Evolutionary conservation across 2,113 vertebrate species (phyloP), one percentile per base, ranked within the genome.

Genomic region (Lepus timidus): DNA sequence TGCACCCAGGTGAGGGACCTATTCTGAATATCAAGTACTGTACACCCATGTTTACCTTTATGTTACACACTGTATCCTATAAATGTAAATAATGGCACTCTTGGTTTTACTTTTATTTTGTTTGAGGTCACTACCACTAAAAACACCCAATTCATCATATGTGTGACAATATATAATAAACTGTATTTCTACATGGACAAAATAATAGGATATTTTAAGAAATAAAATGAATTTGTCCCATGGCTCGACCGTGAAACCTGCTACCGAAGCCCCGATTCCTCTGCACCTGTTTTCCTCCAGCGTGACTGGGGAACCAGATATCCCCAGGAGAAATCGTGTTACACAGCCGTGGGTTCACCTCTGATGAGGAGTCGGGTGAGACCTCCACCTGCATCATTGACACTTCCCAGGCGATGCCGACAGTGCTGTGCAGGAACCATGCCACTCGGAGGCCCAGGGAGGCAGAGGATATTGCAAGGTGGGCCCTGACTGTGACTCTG

Each of bases 1-100:
- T 44, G 7, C 44, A 44, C 44, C 44, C 44, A 44, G 44, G 44
- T 44, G 44, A 44, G 44, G 44, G 44, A 39, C 39, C 39, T 39
- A 75, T n/a, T 94, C 12, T 82, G 9, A 96, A 92, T 90, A 83
- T 61, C 88, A 70, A 55, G 14, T 36, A 71, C 71, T n/a, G 29
- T 58, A 6, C 81, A 75, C 44, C 1, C 84, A 31, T 89, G 3
- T 6, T 81, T 23, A 44, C 0, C 1, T 75, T 84, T 71, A 55
- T 62, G 11, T 87, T 89, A 10, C 2, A 49, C 4, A 78, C 70
- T 82, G 4, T 64, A 52, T 73, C 5, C 62, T 76, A 1, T 44
- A 44, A 90, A 90, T n/a, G 13, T 65, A 91, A 95, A 85, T 68
- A 78, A 81, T 86, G 27, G 6, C 9, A 58, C 3, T 58, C 2